Evolutionary conservation across 92 coral and sea anemone genomes (phyloP), one percentile per base, ranked within the genome.

Genomic region (Epizoanthus ramosus): DNA sequence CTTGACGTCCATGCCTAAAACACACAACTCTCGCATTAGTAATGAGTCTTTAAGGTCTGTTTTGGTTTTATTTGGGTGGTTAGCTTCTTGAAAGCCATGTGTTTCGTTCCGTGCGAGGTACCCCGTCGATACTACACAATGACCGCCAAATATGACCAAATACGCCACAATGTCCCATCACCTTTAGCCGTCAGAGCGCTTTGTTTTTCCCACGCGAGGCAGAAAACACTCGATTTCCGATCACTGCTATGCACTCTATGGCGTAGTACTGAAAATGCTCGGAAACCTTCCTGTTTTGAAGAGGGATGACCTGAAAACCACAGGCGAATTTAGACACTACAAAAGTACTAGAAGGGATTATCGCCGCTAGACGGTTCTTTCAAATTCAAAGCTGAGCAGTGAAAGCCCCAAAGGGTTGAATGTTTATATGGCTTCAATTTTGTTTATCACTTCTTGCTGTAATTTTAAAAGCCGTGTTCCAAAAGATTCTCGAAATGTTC

Each of bases 141-240:
- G 39, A 59, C 59, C 35, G 82, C 82, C 71, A 61, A 77, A 77
- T 12, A 39, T 56, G 71, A 21, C 57, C 82, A 60, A 61, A 61
- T 69, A 41, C 6, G 57, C 68, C 50, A 61, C 82, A 77, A 77
- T 61, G 25, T 13, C 35, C 71, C 82, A 74, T 56, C 82, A 61
- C 65, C 82, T 59, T 50, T 77, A 37, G 41, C 64, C 79, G 22
- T 74, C 64, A 52, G 22, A 9, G 82, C 8, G 23, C 39, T 37
- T 77, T 77, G 82, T 77, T 61, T 77, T 21, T 77, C 71, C 82
- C 82, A 77, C 82, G 82, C 82, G 68, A 77, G 37, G 28, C 41
- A 61, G 70, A 60, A 77, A 60, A 56, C 63, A 60, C 66, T 61
- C 41, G 82, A 77, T 61, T 77, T 77, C 82, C 82, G 82, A 77